A percentile compares a stretch with the other conserved stretches of the same genome.
These are phyloP conservation scores for Achatina immaculata DNA, from an alignment of 1,140 invertebrate genomes.

Conservation along the genomic window DNA sequence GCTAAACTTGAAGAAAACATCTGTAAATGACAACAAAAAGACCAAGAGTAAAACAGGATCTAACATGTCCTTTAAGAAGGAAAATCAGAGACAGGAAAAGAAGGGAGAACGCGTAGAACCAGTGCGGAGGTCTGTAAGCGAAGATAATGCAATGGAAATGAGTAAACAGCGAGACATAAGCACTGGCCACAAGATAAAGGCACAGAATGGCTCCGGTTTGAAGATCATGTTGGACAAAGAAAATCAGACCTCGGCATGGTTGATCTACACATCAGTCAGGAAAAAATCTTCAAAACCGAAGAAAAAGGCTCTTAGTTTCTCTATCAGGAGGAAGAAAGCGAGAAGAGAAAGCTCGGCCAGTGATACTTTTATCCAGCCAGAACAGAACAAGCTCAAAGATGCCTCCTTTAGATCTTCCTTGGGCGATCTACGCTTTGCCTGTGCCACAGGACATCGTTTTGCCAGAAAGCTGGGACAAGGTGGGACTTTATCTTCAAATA, in stretches of 20 bases:
- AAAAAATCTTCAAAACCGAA: slow-evolving; percentile 12
- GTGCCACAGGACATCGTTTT: background rate
- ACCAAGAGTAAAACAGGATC: background rate
- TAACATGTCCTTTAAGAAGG: slow-evolving; percentile 31
- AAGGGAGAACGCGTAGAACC: too few relatives aligned
- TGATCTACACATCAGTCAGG: background rate
- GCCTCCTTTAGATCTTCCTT: background rate
- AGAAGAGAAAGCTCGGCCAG: slow-evolving; percentile 15
- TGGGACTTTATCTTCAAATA: background rate
- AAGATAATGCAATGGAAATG: too few relatives aligned
- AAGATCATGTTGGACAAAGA: background rate
- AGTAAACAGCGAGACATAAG: background rate
- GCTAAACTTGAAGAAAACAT: background rate
- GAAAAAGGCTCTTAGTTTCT: slow-evolving; percentile 8
- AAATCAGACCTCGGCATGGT: slow-evolving; percentile 25
- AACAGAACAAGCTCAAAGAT: background rate
- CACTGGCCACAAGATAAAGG: background rate
- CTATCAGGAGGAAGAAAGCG: slow-evolving; percentile 12
- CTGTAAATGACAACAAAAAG: background rate
- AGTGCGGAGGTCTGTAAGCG: too few relatives aligned
- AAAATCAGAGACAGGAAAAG: background rate
- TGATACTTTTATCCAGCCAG: slow-evolving; percentile 15
- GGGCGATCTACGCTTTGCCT: background rate
- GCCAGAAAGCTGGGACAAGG: background rate
- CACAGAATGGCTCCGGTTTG: background rate